Percentiles rank a stretch among this genome's conserved stretches.
phyloP scores from a whole-genome alignment of 1,140 invertebrate genomes.

The Episyrphus balteatus region DNA sequence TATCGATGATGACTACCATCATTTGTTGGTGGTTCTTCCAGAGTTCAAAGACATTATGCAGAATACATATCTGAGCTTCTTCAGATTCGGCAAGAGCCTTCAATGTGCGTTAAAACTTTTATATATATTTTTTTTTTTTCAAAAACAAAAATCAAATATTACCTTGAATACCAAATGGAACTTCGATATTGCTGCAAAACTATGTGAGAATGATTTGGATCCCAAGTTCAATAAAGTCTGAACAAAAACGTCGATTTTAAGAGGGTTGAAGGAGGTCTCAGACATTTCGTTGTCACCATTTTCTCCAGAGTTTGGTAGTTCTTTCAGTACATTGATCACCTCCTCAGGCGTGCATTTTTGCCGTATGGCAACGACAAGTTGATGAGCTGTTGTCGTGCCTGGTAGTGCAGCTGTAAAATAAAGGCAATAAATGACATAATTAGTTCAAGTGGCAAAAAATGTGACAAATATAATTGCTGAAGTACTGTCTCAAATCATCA shows the following conservation, averaged over 20 bases:
- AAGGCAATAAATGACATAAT: slow-evolving; percentile 8
- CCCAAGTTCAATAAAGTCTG: slow-evolving; percentile 88
- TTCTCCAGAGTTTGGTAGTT: slow-evolving; percentile 68
- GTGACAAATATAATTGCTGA: no score
- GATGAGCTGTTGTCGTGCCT: slow-evolving; percentile 71
- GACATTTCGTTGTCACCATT: slow-evolving; percentile 53
- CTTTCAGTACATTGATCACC: slow-evolving; percentile 76
- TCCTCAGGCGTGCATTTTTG: slow-evolving; percentile 84
- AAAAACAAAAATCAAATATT: slow-evolving; percentile 8
- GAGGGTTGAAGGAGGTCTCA: slow-evolving; percentile 64
- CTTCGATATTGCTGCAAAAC: slow-evolving; percentile 94
- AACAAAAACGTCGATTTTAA: slow-evolving; percentile 95
- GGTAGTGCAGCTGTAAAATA: slow-evolving; percentile 56
- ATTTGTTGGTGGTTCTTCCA: slow-evolving; percentile 95
- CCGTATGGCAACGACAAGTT: slow-evolving; percentile 73
- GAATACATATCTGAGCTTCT: slow-evolving; percentile 89
- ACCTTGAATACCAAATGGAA: slow-evolving; percentile 91
- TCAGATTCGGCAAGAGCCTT: slow-evolving; percentile 81
- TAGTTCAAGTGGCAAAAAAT: not conserved
- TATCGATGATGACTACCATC: slow-evolving; percentile 92
- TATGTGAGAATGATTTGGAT: slow-evolving; percentile 95
- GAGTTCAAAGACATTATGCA: slow-evolving; percentile 86
- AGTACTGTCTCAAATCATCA: no score
- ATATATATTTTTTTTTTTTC: not conserved
- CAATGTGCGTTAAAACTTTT: slow-evolving; percentile 10